Percentiles rank a stretch among this genome's conserved stretches.
phyloP scores from a whole-genome alignment of 2,113 vertebrate genomes.

The Clarias magur region DNA sequence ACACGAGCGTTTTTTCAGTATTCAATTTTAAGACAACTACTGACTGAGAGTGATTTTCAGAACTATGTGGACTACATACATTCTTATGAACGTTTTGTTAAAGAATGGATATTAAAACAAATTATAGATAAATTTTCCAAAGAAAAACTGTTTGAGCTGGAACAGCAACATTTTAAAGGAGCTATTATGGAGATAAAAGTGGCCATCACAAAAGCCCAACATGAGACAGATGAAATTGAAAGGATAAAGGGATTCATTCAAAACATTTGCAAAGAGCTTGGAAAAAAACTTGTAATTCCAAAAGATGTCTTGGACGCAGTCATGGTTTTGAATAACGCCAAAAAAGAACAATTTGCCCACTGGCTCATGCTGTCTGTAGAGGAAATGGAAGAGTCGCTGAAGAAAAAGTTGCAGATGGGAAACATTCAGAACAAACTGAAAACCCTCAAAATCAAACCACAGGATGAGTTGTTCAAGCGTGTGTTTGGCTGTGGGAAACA shows the following conservation, averaged over 20 bases:
- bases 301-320: slow-evolving; percentile 57
- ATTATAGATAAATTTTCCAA: slow-evolving; percentile 44
- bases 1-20: slow-evolving; percentile 55
- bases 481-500: slow-evolving; percentile 72
- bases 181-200: slow-evolving; percentile 43
- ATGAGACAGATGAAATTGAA: background rate
- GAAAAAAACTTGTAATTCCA: slow-evolving; percentile 57
- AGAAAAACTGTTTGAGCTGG: slow-evolving; percentile 7
- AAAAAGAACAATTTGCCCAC: slow-evolving; percentile 54
- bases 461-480: slow-evolving; percentile 60
- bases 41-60: background rate
- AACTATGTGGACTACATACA: background rate
- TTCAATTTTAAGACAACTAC: slow-evolving; percentile 57
- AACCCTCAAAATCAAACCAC: slow-evolving; percentile 54
- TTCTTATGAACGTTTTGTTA: slow-evolving; percentile 53
- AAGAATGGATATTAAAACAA: slow-evolving; percentile 40
- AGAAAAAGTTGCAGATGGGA: background rate
- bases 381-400: slow-evolving; percentile 48
- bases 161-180: slow-evolving; percentile 36
- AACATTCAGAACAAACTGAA: slow-evolving; percentile 11
- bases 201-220: slow-evolving; percentile 49
- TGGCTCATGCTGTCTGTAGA: slow-evolving; percentile 50
- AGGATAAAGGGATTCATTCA: slow-evolving; percentile 56
- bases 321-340: slow-evolving; percentile 54
- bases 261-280: slow-evolving; percentile 54